phyloP scores from a whole-genome alignment of 2,797 vertebrate genomes.

The Kryptolebias ocellatus region DNA sequence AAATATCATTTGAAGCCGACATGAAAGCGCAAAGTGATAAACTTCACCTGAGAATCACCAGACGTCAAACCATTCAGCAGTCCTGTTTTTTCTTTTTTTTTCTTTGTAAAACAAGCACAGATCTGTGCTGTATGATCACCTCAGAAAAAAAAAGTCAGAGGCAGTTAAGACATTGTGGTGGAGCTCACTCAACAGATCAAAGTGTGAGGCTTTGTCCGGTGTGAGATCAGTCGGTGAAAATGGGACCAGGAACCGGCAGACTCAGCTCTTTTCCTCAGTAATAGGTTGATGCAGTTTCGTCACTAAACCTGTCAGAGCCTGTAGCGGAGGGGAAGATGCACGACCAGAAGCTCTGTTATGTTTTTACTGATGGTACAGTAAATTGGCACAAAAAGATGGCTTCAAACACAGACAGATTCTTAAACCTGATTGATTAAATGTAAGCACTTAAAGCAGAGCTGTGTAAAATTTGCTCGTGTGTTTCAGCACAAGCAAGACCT shows the following conservation, averaged over 20 bases:
- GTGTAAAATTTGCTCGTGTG: background rate
- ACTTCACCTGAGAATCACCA: conserved; percentile 17
- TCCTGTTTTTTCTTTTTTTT: conserved; percentile 1
- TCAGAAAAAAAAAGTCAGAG: conserved; percentile 21
- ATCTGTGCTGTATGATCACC: conserved; percentile 3
- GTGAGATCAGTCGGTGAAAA: conserved; percentile 58
- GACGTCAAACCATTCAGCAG: conserved; percentile 9
- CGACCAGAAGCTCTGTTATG: conserved; percentile 62
- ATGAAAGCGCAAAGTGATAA: conserved; percentile 17
- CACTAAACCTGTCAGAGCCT: conserved; percentile 69
- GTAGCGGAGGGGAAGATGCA: conserved; percentile 61
- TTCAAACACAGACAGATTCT: conserved; percentile 15
- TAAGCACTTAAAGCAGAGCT: conserved; percentile 3
- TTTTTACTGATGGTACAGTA: conserved; percentile 56
- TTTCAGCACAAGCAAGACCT: background rate
- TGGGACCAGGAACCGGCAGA: conserved; percentile 41
- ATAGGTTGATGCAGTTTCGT: conserved; percentile 68
- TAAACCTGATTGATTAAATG: conserved; percentile 34
- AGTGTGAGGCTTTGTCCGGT: conserved; percentile 57
- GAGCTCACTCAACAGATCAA: conserved; percentile 49
- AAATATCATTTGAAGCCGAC: conserved; percentile 22
- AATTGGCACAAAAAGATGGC: conserved; percentile 34
- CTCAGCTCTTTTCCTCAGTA: conserved; percentile 59
- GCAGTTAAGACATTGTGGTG: conserved; percentile 35
- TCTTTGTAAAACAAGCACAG: conserved; percentile 17